Conservation (phyloP, 2,797 vertebrate genomes). For the Yasuhikotakia modesta region DNA sequence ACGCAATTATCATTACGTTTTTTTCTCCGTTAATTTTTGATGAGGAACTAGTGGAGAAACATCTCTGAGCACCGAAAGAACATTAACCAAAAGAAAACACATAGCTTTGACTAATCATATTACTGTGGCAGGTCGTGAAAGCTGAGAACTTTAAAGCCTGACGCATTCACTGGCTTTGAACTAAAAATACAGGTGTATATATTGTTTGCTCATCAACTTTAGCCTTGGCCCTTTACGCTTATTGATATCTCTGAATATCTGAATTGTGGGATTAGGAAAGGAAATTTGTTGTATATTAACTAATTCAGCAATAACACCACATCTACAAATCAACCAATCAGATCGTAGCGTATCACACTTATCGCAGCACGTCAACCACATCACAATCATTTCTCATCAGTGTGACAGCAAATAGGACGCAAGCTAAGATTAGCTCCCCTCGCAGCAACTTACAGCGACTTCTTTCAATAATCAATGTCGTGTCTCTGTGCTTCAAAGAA, state of each 20-base stretch:
- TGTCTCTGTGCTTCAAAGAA: constrained; percentile 66
- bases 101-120: constrained; percentile 56
- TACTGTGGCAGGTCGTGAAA: constrained; percentile 41
- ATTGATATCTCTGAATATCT: not conserved
- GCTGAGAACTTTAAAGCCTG: constrained; percentile 28
- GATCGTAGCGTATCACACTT: constrained; percentile 30
- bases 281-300: constrained; percentile 9
- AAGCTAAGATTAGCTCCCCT: constrained; percentile 56
- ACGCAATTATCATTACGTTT: constrained; percentile 67
- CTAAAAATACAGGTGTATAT: not conserved
- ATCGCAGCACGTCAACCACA: constrained; percentile 45
- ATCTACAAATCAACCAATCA: constrained; percentile 35
- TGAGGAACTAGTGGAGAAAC: constrained; percentile 62
- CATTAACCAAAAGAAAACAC: constrained; percentile 64
- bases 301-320: constrained; percentile 11
- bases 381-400: constrained; percentile 45
- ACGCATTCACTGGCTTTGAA: constrained; percentile 19
- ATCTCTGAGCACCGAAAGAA: constrained; percentile 60
- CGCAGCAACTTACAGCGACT: constrained; percentile 50
- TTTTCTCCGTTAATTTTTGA: constrained; percentile 69
- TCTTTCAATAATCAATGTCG: constrained; percentile 63
- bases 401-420: constrained; percentile 40
- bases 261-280: not conserved
- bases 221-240: not conserved
- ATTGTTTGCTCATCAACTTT: not conserved